Evolutionary conservation across 2,113 vertebrate genomes (phyloP).

Genomic region (Gallinago media): DNA sequence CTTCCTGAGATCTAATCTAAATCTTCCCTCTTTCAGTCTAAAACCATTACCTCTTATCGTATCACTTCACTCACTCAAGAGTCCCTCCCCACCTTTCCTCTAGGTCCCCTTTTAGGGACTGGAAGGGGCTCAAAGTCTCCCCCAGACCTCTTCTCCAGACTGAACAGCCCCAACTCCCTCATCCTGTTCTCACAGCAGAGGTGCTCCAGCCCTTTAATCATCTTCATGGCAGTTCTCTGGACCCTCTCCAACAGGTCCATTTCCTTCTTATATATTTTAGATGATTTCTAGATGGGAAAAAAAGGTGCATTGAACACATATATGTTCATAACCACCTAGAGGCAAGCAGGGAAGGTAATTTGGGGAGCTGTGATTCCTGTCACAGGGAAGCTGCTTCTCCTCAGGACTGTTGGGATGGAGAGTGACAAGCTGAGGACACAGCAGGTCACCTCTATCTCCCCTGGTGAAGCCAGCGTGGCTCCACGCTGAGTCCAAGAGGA

Average conservation of each 20-base stretch:
- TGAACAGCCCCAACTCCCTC: not conserved
- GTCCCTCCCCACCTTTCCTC: not conserved
- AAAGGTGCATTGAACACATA: rapidly evolving
- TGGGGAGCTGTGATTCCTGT: not conserved
- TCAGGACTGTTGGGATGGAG: not conserved
- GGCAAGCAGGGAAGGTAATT: rapidly evolving
- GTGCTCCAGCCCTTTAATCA: not conserved
- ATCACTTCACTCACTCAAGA: not conserved
- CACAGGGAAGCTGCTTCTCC: not conserved
- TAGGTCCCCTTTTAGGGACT: not conserved
- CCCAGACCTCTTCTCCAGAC: not conserved
- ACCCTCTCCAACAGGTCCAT: not conserved
- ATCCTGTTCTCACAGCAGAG: not conserved
- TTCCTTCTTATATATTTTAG: not conserved
- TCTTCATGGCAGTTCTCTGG: not conserved
- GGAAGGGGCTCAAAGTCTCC: not conserved
- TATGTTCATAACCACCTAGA: not conserved
- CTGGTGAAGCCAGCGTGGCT: not conserved
- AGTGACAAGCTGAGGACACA: not conserved
- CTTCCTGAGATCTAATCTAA: not conserved
- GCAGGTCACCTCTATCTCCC: not conserved
- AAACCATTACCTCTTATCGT: not conserved
- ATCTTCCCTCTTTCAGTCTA: not conserved
- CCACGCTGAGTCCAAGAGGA: not conserved
- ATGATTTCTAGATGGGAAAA: not conserved